These are phyloP conservation scores for Troglohyphantes excavatus DNA, from an alignment of 2,888 invertebrate genomes.

Conservation along the genomic window DNA sequence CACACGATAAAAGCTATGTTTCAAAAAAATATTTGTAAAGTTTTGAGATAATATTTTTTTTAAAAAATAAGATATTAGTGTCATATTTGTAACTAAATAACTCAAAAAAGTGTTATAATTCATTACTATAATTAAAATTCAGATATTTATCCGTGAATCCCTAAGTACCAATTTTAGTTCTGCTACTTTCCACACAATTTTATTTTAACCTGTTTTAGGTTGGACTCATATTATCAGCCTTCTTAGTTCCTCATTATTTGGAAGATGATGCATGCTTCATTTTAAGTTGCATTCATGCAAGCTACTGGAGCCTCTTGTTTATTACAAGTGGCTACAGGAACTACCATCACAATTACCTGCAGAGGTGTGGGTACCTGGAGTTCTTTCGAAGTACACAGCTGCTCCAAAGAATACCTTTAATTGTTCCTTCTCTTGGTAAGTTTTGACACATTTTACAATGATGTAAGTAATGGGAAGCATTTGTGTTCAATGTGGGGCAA, in stretches of 20 bases:
- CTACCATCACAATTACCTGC: conserved; percentile 59
- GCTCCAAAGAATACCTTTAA: conserved; percentile 61
- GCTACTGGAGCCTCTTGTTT: conserved; percentile 61
- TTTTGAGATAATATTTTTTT: too few species aligned
- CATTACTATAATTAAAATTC: too few species aligned
- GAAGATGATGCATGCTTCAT: conserved; percentile 65
- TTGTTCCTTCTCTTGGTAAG: conserved; percentile 64
- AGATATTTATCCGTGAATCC: too few species aligned
- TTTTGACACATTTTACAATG: neutral
- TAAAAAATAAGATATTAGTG: too few species aligned
- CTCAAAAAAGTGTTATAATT: too few species aligned
- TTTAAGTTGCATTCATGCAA: conserved; percentile 55
- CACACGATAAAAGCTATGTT: too few species aligned
- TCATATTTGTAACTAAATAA: too few species aligned
- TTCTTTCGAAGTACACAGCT: conserved; percentile 70
- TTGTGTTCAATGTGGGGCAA: too few species aligned
- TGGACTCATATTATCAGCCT: conserved; percentile 32
- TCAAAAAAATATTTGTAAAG: too few species aligned
- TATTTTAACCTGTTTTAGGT: conserved; percentile 27
- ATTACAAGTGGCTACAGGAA: conserved; percentile 58
- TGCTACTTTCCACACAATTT: too few species aligned
- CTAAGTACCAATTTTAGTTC: too few species aligned
- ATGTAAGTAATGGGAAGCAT: too few species aligned
- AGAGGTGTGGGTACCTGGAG: conserved; percentile 72
- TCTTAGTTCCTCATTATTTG: conserved; percentile 46